phyloP scores from a whole-genome alignment of 2,113 vertebrate genomes.

The Chionodraco myersi region DNA sequence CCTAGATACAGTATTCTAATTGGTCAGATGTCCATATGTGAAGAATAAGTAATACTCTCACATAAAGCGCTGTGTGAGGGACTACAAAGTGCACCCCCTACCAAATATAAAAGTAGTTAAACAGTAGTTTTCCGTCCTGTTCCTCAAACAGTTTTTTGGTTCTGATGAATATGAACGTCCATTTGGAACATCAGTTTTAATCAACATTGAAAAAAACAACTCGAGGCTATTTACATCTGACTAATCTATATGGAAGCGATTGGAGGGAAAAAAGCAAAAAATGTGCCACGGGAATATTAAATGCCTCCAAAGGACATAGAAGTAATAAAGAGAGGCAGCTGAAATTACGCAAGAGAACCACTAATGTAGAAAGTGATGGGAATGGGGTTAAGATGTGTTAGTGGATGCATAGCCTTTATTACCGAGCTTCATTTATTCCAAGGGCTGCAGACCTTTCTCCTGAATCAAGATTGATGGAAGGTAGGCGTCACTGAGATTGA shows the following conservation, averaged over 20 bases:
- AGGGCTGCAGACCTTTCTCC: constrained; percentile 52
- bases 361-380: constrained; percentile 61
- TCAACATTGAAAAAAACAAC: constrained; percentile 9
- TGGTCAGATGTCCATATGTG: neutral
- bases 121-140: neutral
- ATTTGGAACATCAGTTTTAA: constrained; percentile 14
- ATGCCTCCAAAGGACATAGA: constrained; percentile 40
- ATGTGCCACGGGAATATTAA: constrained; percentile 41
- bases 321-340: constrained; percentile 70
- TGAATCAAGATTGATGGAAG: constrained; percentile 77
- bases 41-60: neutral
- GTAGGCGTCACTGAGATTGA: constrained; percentile 46
- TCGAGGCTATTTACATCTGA: constrained; percentile 9
- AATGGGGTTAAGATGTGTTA: constrained; percentile 60
- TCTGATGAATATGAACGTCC: neutral
- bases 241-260: constrained; percentile 7
- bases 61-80: neutral
- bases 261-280: constrained; percentile 20
- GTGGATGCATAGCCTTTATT: constrained; percentile 72
- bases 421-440: constrained; percentile 72
- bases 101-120: neutral
- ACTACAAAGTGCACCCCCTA: neutral
- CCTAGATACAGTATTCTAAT: too few species aligned
- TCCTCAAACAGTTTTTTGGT: neutral
- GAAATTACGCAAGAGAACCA: constrained; percentile 64